Evolutionary conservation across 1,140 invertebrate species (phyloP).

Genomic region (Drosophila yakuba): DNA sequence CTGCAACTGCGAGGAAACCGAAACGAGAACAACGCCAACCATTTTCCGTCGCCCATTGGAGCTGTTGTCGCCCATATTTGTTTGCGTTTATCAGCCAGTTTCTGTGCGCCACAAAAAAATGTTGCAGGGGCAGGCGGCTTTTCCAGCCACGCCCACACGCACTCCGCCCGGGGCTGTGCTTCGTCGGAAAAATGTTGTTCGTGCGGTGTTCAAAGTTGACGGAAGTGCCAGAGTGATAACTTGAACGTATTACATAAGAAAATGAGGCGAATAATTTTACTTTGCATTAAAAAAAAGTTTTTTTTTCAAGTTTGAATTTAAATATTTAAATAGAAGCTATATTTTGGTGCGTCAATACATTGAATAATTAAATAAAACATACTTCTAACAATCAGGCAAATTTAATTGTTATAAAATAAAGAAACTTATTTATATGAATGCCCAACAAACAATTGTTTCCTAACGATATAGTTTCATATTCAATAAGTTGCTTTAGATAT

Average conservation of each 20-base stretch:
- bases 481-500: no score
- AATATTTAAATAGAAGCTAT: no score
- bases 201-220: constrained; percentile 1
- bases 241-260: background rate
- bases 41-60: constrained; percentile 58
- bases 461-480: no score
- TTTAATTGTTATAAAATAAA: no score
- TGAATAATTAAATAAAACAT: no score
- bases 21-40: constrained; percentile 46
- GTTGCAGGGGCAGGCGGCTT: background rate
- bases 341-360: no score
- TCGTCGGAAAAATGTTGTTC: constrained; percentile 17
- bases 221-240: constrained; percentile 2
- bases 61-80: constrained; percentile 45
- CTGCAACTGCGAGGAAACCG: constrained; percentile 41
- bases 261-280: no score
- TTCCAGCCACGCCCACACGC: constrained; percentile 37
- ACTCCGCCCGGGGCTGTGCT: constrained; percentile 6
- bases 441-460: no score
- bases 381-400: no score
- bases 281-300: background rate
- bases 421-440: no score
- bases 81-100: constrained; percentile 59
- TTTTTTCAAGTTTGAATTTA: no score
- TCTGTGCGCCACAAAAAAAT: constrained; percentile 32